These are phyloP conservation scores for Hiodon alosoides DNA, from an alignment of 2,113 vertebrate genomes.

Conservation along the genomic window DNA sequence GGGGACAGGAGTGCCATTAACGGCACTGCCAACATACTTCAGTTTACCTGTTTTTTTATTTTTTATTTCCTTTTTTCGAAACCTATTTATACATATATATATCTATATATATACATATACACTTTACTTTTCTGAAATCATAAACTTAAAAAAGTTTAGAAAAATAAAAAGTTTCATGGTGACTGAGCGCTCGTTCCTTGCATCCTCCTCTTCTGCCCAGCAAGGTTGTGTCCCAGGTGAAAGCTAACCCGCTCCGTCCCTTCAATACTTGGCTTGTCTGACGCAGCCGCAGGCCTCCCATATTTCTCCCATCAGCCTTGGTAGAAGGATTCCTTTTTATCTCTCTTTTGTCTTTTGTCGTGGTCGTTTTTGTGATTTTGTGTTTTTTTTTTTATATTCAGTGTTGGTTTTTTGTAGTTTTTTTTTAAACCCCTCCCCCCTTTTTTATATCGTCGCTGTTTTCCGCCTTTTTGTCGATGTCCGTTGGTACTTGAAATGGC, in stretches of 20 bases:
- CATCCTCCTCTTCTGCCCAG: constrained; percentile 43
- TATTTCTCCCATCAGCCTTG: constrained; percentile 34
- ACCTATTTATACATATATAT: constrained; percentile 53
- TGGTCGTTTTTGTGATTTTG: constrained; percentile 27
- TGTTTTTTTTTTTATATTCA: constrained; percentile 29
- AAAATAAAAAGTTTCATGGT: constrained; percentile 71
- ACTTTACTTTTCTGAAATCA: constrained; percentile 60
- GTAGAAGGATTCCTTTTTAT: constrained; percentile 46
- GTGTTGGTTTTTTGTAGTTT: background rate
- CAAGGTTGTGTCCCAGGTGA: constrained; percentile 51
- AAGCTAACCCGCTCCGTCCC: constrained; percentile 33
- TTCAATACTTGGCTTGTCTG: constrained; percentile 37
- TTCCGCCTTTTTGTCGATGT: constrained; percentile 49
- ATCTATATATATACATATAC: constrained; percentile 43
- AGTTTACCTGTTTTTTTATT: constrained; percentile 27
- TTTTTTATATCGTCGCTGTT: constrained; percentile 41
- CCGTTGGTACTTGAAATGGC: constrained; percentile 50
- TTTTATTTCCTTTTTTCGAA: constrained; percentile 36
- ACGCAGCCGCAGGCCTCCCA: constrained; percentile 36
- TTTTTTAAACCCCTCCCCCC: constrained; percentile 41
- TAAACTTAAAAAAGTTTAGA: constrained; percentile 72
- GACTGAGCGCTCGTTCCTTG: constrained; percentile 42
- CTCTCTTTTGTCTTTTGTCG: constrained; percentile 29
- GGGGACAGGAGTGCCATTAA: constrained; percentile 8
- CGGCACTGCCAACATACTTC: constrained; percentile 32